A percentile compares a stretch with the other conserved stretches of the same genome.
Evolutionary conservation across 2,888 invertebrate genomes (phyloP).

Genomic region (Gymnoscelis rufifasciata): DNA sequence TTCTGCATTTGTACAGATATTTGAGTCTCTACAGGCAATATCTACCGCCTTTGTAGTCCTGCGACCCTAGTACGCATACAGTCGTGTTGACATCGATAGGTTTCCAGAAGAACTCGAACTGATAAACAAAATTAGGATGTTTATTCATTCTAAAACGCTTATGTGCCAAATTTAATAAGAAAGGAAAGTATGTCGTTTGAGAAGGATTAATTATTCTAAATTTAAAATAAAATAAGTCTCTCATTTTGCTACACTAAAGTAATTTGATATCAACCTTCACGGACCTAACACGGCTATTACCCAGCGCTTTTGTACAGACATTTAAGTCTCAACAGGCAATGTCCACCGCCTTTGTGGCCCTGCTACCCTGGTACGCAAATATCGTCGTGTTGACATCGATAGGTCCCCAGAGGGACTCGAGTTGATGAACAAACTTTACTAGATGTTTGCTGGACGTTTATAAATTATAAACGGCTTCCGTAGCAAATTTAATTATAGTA

Average conservation of each 20-base stretch:
- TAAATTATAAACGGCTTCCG: no score
- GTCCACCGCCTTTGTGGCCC: neutral
- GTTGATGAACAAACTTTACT: neutral
- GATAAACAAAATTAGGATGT: neutral
- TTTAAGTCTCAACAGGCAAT: no score
- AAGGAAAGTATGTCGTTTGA: no score
- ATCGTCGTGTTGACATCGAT: neutral
- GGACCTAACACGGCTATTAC: neutral
- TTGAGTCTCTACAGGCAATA: no score
- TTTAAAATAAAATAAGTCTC: no score
- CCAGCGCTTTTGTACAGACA: no score
- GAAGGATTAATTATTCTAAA: no score
- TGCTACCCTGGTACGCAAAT: conserved; percentile 11
- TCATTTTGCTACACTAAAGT: no score
- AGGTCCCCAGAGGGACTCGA: neutral
- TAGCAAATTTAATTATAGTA: no score
- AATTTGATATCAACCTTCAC: neutral
- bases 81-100: neutral
- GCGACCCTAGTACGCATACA: conserved; percentile 10
- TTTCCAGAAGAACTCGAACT: neutral
- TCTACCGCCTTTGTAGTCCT: neutral
- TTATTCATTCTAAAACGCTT: neutral
- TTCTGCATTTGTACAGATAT: no score
- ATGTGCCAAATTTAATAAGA: no score
- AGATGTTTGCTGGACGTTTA: neutral